Conservation (phyloP, 2,888 invertebrate species). For the Chymomyza fuscimana region DNA sequence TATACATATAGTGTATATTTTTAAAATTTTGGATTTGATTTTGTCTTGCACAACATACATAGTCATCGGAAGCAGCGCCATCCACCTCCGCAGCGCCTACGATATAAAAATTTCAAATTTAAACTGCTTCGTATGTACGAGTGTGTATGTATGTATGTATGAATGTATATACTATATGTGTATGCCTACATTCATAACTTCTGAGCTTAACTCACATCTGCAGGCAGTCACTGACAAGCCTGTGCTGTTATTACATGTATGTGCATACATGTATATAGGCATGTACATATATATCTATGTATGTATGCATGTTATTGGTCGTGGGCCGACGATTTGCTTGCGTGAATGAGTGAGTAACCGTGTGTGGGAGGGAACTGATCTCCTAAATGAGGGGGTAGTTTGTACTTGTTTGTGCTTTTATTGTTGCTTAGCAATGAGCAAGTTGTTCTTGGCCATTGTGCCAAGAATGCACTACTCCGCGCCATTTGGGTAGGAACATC, state of each 20-base stretch:
- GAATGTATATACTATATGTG: neutral
- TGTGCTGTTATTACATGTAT: neutral
- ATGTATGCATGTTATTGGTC: neutral
- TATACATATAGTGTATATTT: neutral
- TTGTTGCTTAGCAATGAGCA: neutral
- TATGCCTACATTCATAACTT: neutral
- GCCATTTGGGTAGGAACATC: neutral
- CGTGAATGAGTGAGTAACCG: neutral
- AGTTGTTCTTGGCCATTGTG: neutral
- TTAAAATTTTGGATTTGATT: neutral
- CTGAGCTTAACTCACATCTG: neutral
- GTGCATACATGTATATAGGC: neutral
- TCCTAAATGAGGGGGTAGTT: neutral
- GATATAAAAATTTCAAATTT: neutral
- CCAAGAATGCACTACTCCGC: neutral
- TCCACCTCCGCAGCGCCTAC: neutral
- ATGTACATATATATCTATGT: neutral
- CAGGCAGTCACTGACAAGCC: neutral
- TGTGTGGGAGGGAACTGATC: neutral
- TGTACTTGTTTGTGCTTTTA: neutral
- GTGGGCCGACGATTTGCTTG: neutral
- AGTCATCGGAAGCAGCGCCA: neutral
- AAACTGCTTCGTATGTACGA: neutral
- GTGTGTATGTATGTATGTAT: too few relatives aligned
- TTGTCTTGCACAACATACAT: conserved; percentile 37